These are phyloP conservation scores for Ptiloglossa arizonensis DNA, from an alignment of 1,140 invertebrate species.

Conservation along the genomic window DNA sequence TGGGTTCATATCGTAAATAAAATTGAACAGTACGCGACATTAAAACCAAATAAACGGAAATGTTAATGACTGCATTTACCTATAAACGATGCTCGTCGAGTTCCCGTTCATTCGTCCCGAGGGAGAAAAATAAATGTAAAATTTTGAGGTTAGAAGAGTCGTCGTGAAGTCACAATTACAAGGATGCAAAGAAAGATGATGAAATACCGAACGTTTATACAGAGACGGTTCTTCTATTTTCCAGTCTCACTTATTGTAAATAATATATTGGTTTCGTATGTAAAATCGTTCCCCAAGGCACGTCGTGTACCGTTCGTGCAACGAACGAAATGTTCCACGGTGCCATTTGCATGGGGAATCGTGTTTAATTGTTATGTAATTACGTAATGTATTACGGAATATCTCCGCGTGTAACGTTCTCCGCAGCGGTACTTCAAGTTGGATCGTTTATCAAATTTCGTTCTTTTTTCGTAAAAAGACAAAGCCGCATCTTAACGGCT, in stretches of 20 bases:
- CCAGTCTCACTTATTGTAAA: not conserved
- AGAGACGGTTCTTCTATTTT: not conserved
- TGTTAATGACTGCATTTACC: no score
- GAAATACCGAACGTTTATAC: not conserved
- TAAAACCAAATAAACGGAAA: no score
- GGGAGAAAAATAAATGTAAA: no score
- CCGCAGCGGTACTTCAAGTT: slow-evolving; percentile 12
- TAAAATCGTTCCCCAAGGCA: not conserved
- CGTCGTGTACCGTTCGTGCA: not conserved
- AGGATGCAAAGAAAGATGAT: not conserved
- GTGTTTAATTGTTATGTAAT: slow-evolving; percentile 19
- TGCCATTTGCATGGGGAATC: slow-evolving; percentile 11
- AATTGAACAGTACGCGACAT: no score
- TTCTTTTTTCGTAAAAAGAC: slow-evolving; percentile 20
- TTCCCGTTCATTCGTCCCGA: no score
- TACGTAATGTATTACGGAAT: slow-evolving; percentile 14
- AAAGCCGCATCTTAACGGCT: slow-evolving; percentile 44
- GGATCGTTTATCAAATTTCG: slow-evolving; percentile 40
- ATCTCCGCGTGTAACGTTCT: not conserved
- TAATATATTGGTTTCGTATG: not conserved
- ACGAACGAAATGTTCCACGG: not conserved
- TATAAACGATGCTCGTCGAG: no score
- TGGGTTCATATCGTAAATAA: no score
- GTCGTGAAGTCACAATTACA: no score
- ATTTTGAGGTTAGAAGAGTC: no score